These are phyloP conservation scores for Cyrtonyx montezumae DNA, from an alignment of 2,113 vertebrate species.

Conservation along the genomic window DNA sequence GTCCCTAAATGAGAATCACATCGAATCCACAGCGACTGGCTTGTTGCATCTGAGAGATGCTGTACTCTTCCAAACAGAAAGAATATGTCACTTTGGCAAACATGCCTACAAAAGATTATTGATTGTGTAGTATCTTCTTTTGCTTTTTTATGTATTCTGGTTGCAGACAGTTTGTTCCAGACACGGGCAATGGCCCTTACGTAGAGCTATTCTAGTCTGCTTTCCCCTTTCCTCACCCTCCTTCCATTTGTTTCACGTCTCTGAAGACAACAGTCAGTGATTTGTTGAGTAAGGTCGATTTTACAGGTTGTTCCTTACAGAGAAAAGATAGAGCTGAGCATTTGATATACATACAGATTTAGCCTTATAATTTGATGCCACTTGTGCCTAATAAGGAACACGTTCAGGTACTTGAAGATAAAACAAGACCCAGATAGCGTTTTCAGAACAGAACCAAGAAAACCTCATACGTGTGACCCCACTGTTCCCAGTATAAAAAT, in stretches of 20 bases:
- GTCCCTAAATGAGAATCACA: background rate
- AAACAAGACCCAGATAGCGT: background rate
- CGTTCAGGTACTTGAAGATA: background rate
- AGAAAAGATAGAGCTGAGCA: background rate
- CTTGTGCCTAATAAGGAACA: background rate
- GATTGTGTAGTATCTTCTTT: background rate
- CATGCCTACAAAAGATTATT: background rate
- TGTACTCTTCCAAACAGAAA: background rate
- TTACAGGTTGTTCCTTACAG: background rate
- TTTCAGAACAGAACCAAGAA: background rate
- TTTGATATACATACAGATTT: background rate
- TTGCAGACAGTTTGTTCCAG: background rate
- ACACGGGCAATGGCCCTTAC: background rate
- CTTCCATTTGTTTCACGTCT: rapidly evolving
- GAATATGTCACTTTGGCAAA: background rate
- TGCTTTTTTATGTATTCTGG: background rate
- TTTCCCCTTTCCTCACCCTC: background rate
- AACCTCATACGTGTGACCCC: rapidly evolving
- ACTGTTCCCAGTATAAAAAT: background rate
- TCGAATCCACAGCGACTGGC: rapidly evolving
- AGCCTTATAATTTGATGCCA: background rate
- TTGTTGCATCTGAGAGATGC: background rate
- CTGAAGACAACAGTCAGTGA: background rate
- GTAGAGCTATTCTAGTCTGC: background rate
- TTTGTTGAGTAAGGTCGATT: background rate